Evolutionary conservation across 2,113 vertebrate genomes (phyloP), one percentile per base, ranked within the genome.

Genomic region (Cyanocitta stelleri): DNA sequence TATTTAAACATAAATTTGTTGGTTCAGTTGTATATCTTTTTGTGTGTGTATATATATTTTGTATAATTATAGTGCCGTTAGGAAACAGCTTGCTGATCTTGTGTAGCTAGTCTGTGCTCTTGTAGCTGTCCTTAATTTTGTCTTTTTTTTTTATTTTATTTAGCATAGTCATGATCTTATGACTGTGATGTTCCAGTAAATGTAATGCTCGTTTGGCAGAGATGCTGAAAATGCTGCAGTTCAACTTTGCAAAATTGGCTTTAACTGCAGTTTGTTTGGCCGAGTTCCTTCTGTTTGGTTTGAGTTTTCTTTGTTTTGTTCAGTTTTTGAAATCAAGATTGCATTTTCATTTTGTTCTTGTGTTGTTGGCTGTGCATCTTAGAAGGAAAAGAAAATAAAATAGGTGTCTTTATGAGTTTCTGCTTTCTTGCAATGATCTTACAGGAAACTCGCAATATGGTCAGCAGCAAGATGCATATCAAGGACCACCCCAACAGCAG

Each of bases 381-480:
- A 96, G 94, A 95, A 95, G 74, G 90, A 69, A 93, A 77, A 48
- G 64, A 39, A n/a, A 62, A 44, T 54, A 20, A 67, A 88, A 73
- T 77, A 85, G 94, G 58, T 84, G 32, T 87, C 91, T 97, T 96
- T 93, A 97, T 68, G 69, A 87, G 80, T 86, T 84, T 94, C 73
- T 83, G 87, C 89, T 89, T 96, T 96, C 93, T 97, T 95, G 58
- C 96, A 84, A 95, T 96, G 94, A 37, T 96, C 89, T 96, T 98
- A 79, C 98, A 99, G 99, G 99, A 97, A 99, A 99, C 64, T 96
- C 99, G 3, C 99, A 99, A 61, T 99, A 99, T 44, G 98, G 98
- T 95, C 99, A 99, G 90, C 99, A 99, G 95, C 99, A 99, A 96
- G 99, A 99, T 93, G 98, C 99, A 5, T 99, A 99, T 97, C 99